Evolutionary conservation across 1,140 invertebrate species (phyloP), one percentile per base, ranked within the genome.

Genomic region (Nymphalis io): DNA sequence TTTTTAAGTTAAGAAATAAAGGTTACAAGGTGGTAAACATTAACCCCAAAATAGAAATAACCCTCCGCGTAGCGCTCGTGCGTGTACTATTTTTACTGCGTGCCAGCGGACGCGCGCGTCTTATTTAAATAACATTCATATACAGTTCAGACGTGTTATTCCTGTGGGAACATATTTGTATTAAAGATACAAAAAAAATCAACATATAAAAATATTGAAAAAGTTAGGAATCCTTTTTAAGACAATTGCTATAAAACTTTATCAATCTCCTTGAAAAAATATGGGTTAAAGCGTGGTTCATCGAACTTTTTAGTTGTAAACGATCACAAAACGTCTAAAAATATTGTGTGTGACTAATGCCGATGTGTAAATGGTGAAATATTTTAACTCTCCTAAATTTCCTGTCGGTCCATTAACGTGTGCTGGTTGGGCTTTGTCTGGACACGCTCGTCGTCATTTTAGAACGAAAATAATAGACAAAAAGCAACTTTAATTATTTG

Each of bases 331-430:
- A 83, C 70, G 60, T 80, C 87, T 91, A 89, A 88, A 91, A 81
- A 89, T 88, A 90, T 82, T 79, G 74, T 78, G 64, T 80, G 76
- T 89, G 85, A 89, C 74, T 87, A 88, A 88, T 72, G 73, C 75
- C 71, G 73, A 75, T 79, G 82, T 81, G 78, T 81, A 78, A 85
- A 82, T 80, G 74, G 82, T 81, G 77, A 79, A 82, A 76, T 80
- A 63, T 81, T 85, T 79, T 63, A 78, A 84, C 78, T 81, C 75
- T 80, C 68, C 75, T 69, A 75, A 79, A 81, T 78, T 88, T 87
- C 86, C 82, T 80, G 83, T 82, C 70, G 55, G 70, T 60, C 23
- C 53, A 39, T 60, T 72, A 55, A 16, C 39, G 55, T 15, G 38
- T 57, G 38, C n/a, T 44, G 58, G 15, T 46, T 8, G n/a, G 51